A percentile compares a stretch with the other conserved stretches of the same genome.
Conservation (phyloP, 1,140 invertebrate genomes). For the Dendrolimus kikuchii region DNA sequence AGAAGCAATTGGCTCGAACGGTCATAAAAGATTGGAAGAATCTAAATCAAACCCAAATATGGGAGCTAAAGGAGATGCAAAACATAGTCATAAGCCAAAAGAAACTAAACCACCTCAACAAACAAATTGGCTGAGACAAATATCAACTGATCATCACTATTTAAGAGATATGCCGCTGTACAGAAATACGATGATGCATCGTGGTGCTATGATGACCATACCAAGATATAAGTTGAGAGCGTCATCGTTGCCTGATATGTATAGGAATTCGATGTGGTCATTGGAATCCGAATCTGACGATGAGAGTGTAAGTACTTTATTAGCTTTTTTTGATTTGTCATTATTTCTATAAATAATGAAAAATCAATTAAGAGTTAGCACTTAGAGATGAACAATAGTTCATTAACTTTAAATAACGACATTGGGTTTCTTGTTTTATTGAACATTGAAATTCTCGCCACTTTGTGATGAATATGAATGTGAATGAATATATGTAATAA, state of each 20-base stretch:
- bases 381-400: too few species aligned
- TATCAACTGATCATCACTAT: constrained; percentile 73
- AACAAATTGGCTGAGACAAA: constrained; percentile 38
- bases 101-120: constrained; percentile 7
- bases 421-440: too few species aligned
- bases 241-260: constrained; percentile 92
- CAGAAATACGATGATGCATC: constrained; percentile 77
- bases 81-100: background rate
- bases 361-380: background rate
- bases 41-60: constrained; percentile 12
- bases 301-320: constrained; percentile 50
- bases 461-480: too few species aligned
- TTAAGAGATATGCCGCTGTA: constrained; percentile 81
- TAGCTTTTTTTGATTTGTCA: background rate
- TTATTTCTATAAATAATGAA: background rate
- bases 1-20: constrained; percentile 1
- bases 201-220: constrained; percentile 57
- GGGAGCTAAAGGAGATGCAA: constrained; percentile 9
- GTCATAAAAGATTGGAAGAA: background rate
- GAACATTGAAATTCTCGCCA: too few species aligned
- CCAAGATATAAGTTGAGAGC: constrained; percentile 83
- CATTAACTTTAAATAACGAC: too few species aligned
- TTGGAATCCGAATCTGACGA: constrained; percentile 79
- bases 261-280: constrained; percentile 88
- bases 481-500: too few species aligned